phyloP scores from a whole-genome alignment of 2,113 vertebrate genomes.

The Salvelinus namaycush region DNA sequence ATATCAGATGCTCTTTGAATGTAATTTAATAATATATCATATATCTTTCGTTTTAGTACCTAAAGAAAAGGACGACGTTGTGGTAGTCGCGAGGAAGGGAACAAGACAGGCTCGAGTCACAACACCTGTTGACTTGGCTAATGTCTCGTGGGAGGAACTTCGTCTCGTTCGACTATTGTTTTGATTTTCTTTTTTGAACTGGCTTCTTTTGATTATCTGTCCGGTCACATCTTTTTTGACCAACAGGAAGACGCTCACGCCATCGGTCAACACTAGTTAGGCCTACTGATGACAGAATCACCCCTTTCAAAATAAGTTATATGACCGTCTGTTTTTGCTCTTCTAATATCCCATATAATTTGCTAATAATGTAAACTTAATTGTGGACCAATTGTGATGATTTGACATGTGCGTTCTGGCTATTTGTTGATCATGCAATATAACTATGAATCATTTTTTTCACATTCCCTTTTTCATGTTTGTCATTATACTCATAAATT shows the following conservation, averaged over 20 bases:
- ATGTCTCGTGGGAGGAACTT: constrained; percentile 11
- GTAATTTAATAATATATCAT: constrained; percentile 14
- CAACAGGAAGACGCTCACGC: not conserved
- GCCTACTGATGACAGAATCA: not conserved
- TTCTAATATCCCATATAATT: not conserved
- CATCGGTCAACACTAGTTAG: not conserved
- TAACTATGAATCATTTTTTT: not conserved
- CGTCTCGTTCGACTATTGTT: not conserved
- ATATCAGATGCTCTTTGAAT: not conserved
- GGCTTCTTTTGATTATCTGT: constrained; percentile 1
- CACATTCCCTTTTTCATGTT: not conserved
- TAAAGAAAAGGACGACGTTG: constrained; percentile 12
- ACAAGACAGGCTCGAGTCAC: constrained; percentile 7
- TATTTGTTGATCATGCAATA: not conserved
- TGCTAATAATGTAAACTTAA: not conserved
- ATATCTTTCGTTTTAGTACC: constrained; percentile 16
- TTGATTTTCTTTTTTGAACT: not conserved
- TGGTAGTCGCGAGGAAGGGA: not conserved
- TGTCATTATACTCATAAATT: not conserved
- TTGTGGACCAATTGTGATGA: not conserved
- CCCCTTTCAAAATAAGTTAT: not conserved
- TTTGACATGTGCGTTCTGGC: not conserved
- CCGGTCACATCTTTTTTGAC: not conserved
- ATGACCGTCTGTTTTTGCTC: not conserved
- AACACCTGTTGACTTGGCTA: constrained; percentile 33